Evolutionary conservation across 2,113 vertebrate species (phyloP).

Genomic region (Amphiprion percula): DNA sequence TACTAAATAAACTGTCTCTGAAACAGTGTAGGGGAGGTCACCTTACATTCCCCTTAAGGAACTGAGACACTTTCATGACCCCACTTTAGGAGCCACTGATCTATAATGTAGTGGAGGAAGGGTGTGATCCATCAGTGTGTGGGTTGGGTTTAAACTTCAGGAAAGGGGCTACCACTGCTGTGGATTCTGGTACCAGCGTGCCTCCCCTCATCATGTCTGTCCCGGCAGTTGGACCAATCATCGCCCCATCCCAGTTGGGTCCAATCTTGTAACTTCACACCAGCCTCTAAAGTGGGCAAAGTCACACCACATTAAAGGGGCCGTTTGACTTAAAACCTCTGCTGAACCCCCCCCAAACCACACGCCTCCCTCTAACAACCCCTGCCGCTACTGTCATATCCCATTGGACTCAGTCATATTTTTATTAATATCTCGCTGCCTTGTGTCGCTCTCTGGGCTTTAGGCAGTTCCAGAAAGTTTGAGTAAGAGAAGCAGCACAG

Average conservation of each 20-base stretch:
- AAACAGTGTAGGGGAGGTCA: not conserved
- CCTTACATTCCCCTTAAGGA: constrained; percentile 1
- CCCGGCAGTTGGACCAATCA: constrained; percentile 66
- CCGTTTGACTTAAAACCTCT: constrained; percentile 67
- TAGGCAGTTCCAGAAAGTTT: constrained; percentile 49
- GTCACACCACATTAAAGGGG: constrained; percentile 83
- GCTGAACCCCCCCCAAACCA: constrained; percentile 60
- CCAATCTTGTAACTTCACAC: constrained; percentile 81
- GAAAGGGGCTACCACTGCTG: constrained; percentile 25
- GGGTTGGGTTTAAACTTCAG: constrained; percentile 22
- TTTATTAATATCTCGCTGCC: constrained; percentile 64
- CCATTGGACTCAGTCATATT: constrained; percentile 70
- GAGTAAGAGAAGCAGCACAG: constrained; percentile 30
- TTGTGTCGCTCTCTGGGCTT: constrained; percentile 12
- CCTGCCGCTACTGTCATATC: constrained; percentile 77
- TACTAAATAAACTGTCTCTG: not conserved
- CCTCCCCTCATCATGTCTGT: constrained; percentile 47
- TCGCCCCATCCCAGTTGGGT: constrained; percentile 65
- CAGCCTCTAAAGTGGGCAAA: constrained; percentile 81
- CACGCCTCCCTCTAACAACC: constrained; percentile 59
- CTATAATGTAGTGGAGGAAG: constrained; percentile 27
- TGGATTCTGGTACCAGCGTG: constrained; percentile 60
- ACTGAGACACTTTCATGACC: constrained; percentile 21
- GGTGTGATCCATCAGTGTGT: constrained; percentile 50
- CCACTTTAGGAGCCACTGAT: constrained; percentile 40